Evolutionary conservation across 2,888 invertebrate genomes (phyloP), one percentile per base, ranked within the genome.

Genomic region (Meloe dianella): DNA sequence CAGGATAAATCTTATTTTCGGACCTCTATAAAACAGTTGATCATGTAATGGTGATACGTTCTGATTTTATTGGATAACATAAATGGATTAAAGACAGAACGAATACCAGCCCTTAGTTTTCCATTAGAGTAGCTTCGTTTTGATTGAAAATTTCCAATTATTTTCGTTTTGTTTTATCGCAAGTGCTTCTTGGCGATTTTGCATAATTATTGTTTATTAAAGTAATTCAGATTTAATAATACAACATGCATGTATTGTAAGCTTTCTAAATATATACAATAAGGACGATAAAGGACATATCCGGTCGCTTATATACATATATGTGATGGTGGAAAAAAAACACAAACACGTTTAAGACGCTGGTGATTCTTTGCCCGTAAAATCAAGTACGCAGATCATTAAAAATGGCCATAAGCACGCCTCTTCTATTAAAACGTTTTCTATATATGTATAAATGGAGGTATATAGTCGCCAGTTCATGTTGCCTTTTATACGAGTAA

Each of bases 351-450:
- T 60, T 57, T 62, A 59, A 63, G 63, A 68, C 32, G 32, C 7
- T 65, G 63, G 65, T 60, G 60, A 63, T 54, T 62, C 63, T 65
- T 64, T 60, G 63, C 32, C 56, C 38, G 68, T 65, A 64, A 68
- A 65, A 62, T 68, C 54, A 65, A 62, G 65, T 65, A 68, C 68
- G 70, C 68, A 65, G 66, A 71, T 69, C 73, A 74, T 74, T 74
- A 77, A 77, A 76, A 77, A 76, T 73, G 73, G 74, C 74, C 64
- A 73, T 72, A 78, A 78, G 75, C 76, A 78, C 76, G 78, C 77
- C 77, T 77, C 75, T 47, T 75, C 72, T 75, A 74, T 72, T 75
- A 71, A 72, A 47, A 22, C 35, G 47, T 20, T 12, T 20, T 47
- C 47, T 20, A 47, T 47, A 47, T 47, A 57, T n/a, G 17, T 17